Evolutionary conservation across 2,888 invertebrate genomes (phyloP).

Genomic region (Trichogramma evanescens): DNA sequence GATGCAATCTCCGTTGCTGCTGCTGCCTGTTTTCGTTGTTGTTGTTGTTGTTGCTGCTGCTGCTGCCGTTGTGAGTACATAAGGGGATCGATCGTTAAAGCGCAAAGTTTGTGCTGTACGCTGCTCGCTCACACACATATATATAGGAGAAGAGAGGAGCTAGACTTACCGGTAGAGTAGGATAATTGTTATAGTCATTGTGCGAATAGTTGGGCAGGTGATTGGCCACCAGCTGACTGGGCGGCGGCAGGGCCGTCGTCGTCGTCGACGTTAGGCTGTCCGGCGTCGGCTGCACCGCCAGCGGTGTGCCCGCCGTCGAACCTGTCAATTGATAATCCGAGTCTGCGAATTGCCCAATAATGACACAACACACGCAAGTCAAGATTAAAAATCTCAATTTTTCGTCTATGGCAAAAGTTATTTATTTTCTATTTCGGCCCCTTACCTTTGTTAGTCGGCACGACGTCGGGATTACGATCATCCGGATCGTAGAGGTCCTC

Average conservation of each 20-base stretch:
- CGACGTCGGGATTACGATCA: constrained; percentile 79
- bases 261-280: constrained; percentile 41
- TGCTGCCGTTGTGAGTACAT: background rate
- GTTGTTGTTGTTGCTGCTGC: too few species aligned
- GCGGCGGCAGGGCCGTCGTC: constrained; percentile 34
- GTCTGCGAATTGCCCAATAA: constrained; percentile 45
- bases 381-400: background rate
- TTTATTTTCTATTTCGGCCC: background rate
- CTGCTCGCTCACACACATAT: background rate
- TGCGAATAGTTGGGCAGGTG: constrained; percentile 41
- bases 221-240: constrained; percentile 27
- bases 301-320: constrained; percentile 62
- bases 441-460: constrained; percentile 79
- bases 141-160: background rate
- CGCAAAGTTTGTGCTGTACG: background rate
- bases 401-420: background rate
- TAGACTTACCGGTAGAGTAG: constrained; percentile 42
- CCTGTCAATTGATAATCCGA: constrained; percentile 65
- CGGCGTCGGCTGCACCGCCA: constrained; percentile 48
- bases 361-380: background rate
- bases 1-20: background rate
- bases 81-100: constrained; percentile 7
- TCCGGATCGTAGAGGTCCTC: constrained; percentile 71
- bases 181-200: constrained; percentile 44
- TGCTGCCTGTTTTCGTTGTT: too few species aligned